Conservation (phyloP, 2,797 vertebrate genomes). For the Simalia tracyae region DNA sequence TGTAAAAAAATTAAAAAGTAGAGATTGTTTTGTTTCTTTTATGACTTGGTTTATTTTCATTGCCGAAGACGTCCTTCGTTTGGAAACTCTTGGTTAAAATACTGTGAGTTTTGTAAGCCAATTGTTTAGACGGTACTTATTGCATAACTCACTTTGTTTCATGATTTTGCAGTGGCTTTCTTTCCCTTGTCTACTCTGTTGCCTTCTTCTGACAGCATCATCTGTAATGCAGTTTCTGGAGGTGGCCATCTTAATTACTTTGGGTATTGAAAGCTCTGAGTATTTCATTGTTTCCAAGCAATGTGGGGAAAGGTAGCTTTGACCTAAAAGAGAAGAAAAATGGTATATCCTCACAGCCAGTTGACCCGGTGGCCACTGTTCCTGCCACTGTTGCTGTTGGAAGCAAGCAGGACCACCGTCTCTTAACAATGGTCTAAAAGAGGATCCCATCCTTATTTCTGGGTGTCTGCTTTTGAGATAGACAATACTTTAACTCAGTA, state of each 20-base stretch:
- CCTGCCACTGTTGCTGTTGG: no score
- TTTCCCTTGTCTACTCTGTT: neutral
- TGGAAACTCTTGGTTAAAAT: neutral
- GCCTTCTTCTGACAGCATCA: neutral
- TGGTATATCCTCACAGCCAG: neutral
- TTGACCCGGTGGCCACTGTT: neutral
- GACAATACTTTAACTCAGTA: no score
- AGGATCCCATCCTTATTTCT: no score
- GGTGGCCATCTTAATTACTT: neutral
- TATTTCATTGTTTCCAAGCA: no score
- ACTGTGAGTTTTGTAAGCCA: neutral
- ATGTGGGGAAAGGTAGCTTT: no score
- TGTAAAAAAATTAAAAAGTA: neutral
- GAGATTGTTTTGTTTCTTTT: neutral
- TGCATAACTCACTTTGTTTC: neutral
- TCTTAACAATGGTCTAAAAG: no score
- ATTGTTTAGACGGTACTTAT: neutral
- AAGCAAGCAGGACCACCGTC: no score
- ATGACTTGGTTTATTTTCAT: neutral
- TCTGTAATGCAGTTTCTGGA: neutral
- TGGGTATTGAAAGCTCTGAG: no score
- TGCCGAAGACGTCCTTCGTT: neutral
- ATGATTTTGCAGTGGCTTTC: neutral
- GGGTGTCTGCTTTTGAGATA: no score
- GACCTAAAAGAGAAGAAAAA: neutral